phyloP scores from a whole-genome alignment of 2,797 vertebrate species.

The Siniperca undulata region DNA sequence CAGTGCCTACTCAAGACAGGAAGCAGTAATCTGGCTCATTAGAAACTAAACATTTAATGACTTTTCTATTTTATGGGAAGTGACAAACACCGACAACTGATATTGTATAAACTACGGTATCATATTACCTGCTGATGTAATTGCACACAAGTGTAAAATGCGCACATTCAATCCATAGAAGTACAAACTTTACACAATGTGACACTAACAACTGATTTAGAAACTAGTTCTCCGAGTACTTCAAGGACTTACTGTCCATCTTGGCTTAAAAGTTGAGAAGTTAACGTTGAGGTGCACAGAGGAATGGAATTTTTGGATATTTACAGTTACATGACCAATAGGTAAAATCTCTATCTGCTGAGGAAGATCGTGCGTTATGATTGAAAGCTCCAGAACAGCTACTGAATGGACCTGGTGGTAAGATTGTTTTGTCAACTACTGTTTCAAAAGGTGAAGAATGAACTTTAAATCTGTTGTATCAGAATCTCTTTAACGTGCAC shows the following conservation, averaged over 20 bases:
- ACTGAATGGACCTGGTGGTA: background rate
- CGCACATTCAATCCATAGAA: background rate
- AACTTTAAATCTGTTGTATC: background rate
- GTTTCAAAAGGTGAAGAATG: background rate
- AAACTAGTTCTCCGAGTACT: background rate
- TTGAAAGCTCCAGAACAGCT: background rate
- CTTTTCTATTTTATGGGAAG: constrained; percentile 55
- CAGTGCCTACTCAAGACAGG: constrained; percentile 56
- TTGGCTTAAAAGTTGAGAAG: background rate
- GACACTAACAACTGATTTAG: constrained; percentile 1
- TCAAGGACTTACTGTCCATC: background rate
- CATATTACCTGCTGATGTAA: constrained; percentile 25
- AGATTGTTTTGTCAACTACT: background rate
- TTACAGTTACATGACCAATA: background rate
- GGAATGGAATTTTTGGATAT: background rate
- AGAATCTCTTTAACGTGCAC: background rate
- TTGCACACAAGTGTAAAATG: constrained; percentile 16
- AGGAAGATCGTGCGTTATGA: background rate
- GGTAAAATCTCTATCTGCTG: background rate
- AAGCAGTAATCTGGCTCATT: constrained; percentile 73
- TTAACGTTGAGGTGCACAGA: background rate
- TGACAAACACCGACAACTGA: constrained; percentile 63
- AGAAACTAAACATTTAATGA: constrained; percentile 60
- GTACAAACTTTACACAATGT: background rate
- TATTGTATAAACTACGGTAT: constrained; percentile 20